Percentiles rank a stretch among this genome's conserved stretches.
phyloP scores from a whole-genome alignment of 53 echinoderm and acorn worm genomes.

The Holothuria scabra region DNA sequence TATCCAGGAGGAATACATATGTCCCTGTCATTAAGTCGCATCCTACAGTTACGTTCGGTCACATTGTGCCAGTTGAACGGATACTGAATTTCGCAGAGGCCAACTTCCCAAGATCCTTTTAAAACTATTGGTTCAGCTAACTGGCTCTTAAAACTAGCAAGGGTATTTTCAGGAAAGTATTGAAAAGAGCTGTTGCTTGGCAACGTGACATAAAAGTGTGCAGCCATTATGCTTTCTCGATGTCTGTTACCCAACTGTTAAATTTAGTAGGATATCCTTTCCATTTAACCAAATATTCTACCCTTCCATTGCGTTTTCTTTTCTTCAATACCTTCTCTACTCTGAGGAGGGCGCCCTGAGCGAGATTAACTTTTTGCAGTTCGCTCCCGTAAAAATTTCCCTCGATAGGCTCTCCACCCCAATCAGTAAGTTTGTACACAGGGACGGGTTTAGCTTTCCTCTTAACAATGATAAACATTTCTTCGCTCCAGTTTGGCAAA shows the following conservation, averaged over 20 bases:
- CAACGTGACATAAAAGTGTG: too few relatives aligned
- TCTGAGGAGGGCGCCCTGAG: slow-evolving; percentile 15
- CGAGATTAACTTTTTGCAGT: slow-evolving; percentile 49
- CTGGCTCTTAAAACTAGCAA: slow-evolving; percentile 48
- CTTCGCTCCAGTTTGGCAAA: slow-evolving; percentile 43
- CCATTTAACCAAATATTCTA: slow-evolving; percentile 2
- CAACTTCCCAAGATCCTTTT: not conserved
- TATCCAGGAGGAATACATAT: too few relatives aligned
- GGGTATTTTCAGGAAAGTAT: slow-evolving; percentile 65
- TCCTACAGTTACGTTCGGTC: too few relatives aligned
- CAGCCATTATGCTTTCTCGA: too few relatives aligned
- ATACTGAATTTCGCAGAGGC: too few relatives aligned
- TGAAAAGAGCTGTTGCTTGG: too few relatives aligned
- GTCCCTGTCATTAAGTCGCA: too few relatives aligned
- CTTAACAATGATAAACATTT: slow-evolving; percentile 33
- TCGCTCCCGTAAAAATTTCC: slow-evolving; percentile 49
- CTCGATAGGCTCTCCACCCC: not conserved
- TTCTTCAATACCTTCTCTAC: not conserved
- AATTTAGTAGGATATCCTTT: slow-evolving; percentile 24
- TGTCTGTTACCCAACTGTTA: not conserved
- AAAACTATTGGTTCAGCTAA: slow-evolving; percentile 54
- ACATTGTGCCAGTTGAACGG: too few relatives aligned
- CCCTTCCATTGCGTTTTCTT: not conserved
- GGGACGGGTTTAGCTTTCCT: not conserved
- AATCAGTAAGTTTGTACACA: slow-evolving; percentile 31